Evolutionary conservation across 2,797 vertebrate genomes (phyloP).

Genomic region (Enteromius treurensis): DNA sequence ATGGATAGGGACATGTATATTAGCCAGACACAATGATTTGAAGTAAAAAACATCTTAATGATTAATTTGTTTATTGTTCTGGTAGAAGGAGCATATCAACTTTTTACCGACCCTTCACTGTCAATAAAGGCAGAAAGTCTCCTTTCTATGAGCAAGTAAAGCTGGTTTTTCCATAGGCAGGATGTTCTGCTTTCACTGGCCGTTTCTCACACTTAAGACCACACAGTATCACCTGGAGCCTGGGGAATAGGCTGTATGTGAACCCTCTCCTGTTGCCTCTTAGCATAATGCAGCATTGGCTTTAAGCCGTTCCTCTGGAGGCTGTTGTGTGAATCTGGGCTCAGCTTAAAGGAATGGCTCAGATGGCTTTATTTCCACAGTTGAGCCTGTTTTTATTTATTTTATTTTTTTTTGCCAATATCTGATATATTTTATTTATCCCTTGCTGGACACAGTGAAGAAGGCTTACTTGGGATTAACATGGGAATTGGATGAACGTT

Average conservation of each 20-base stretch:
- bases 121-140: neutral
- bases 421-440: conserved; percentile 21
- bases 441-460: neutral
- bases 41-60: neutral
- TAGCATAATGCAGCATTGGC: neutral
- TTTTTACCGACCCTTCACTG: neutral
- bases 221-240: conserved; percentile 14
- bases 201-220: conserved; percentile 5
- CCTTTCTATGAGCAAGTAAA: neutral
- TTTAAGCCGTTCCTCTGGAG: conserved; percentile 5
- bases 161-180: neutral
- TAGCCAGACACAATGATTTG: neutral
- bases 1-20: neutral
- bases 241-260: conserved; percentile 17
- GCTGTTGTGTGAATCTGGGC: conserved; percentile 14
- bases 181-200: neutral
- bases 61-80: neutral
- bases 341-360: neutral
- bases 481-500: conserved; percentile 5
- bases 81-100: neutral
- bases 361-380: conserved; percentile 11
- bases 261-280: conserved; percentile 10
- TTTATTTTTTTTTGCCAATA: neutral
- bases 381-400: neutral
- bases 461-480: conserved; percentile 28